phyloP scores from a whole-genome alignment of 64 coral and sea anemone species.

The Hydrozoanthus tunicans region DNA sequence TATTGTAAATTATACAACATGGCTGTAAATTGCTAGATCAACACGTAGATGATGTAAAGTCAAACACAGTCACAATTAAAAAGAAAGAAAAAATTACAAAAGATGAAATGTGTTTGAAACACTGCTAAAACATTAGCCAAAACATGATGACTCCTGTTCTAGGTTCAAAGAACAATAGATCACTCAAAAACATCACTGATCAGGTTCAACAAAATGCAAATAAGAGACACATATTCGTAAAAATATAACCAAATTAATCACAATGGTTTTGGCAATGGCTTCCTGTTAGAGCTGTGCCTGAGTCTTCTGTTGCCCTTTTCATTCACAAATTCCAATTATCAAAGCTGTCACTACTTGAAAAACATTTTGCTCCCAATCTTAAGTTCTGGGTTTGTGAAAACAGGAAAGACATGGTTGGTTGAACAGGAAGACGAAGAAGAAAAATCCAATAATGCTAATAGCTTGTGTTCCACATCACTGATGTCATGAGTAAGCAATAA shows the following conservation, averaged over 20 bases:
- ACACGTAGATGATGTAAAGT: not conserved
- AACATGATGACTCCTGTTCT: not conserved
- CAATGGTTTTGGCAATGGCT: slow-evolving; percentile 15
- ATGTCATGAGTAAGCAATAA: not conserved
- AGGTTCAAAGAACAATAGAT: slow-evolving; percentile 26
- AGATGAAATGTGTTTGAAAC: not conserved
- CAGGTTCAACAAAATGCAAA: slow-evolving; percentile 52
- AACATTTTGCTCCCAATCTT: not conserved
- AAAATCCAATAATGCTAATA: slow-evolving; percentile 32
- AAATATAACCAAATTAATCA: slow-evolving; percentile 19
- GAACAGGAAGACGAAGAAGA: slow-evolving; percentile 41
- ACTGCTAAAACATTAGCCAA: not conserved
- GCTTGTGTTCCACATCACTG: slow-evolving; percentile 54
- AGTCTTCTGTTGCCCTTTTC: not conserved
- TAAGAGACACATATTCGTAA: slow-evolving; percentile 10
- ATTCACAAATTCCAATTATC: slow-evolving; percentile 12
- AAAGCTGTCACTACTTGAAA: not conserved
- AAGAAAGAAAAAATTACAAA: not conserved
- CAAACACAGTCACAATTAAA: too few species aligned
- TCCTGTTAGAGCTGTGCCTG: slow-evolving; percentile 37
- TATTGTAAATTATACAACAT: slow-evolving; percentile 11
- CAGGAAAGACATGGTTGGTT: slow-evolving; percentile 24
- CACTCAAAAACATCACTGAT: not conserved
- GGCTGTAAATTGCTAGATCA: not conserved
- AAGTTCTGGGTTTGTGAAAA: not conserved